A percentile compares a stretch with the other conserved stretches of the same genome.
These are phyloP conservation scores for Julus scandinavius DNA, from an alignment of 2,888 invertebrate genomes.

Conservation along the genomic window DNA sequence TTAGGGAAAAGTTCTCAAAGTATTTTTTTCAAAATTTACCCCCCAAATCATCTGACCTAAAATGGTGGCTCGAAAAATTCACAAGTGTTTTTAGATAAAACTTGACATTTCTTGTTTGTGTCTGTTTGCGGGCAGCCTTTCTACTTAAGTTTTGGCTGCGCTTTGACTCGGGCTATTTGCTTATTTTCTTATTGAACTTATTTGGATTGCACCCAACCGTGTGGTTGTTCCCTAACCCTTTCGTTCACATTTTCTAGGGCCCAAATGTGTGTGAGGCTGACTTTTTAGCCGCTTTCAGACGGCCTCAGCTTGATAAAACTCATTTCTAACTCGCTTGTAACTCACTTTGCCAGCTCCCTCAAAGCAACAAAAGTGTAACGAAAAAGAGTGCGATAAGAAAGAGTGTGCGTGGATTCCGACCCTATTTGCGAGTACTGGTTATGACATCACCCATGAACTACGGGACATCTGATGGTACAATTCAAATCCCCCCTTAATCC, in stretches of 20 bases:
- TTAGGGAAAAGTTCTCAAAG: too few species aligned
- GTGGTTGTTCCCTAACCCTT: conserved; percentile 31
- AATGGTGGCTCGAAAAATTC: too few species aligned
- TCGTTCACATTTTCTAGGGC: conserved; percentile 27
- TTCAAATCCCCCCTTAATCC: conserved; percentile 9
- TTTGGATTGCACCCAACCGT: conserved; percentile 4
- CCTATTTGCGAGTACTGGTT: conserved; percentile 53
- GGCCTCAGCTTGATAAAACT: conserved; percentile 47
- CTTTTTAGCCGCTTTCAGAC: conserved; percentile 55
- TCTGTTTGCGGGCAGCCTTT: too few species aligned
- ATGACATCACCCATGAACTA: conserved; percentile 56
- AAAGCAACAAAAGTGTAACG: conserved; percentile 28
- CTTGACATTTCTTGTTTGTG: too few species aligned
- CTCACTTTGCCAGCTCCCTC: conserved; percentile 56
- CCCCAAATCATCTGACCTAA: too few species aligned
- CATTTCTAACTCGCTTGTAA: conserved; percentile 55
- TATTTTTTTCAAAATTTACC: too few species aligned
- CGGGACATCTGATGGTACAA: conserved; percentile 56
- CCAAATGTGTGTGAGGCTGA: background rate
- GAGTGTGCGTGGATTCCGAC: conserved; percentile 52
- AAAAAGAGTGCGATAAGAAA: conserved; percentile 38
- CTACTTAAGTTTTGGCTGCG: too few species aligned
- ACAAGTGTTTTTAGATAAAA: too few species aligned
- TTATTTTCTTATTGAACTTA: background rate
- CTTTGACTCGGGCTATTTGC: too few species aligned